phyloP scores from a whole-genome alignment of 2,888 invertebrate genomes.

The Nymphalis urticae region DNA sequence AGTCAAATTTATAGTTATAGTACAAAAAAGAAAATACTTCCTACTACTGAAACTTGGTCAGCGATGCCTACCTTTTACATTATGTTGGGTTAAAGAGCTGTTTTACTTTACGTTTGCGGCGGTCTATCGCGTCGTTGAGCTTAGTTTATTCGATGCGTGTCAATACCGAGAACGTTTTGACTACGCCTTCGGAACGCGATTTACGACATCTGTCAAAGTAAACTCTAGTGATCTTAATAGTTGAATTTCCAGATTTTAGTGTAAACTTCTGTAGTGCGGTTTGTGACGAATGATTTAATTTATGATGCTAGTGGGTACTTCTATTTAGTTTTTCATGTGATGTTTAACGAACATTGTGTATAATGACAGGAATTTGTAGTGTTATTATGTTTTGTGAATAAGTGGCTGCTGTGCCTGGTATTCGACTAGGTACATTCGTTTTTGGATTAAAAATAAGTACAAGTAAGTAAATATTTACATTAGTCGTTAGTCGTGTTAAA shows the following conservation, averaged over 20 bases:
- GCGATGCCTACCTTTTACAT: constrained; percentile 9
- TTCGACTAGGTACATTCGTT: constrained; percentile 53
- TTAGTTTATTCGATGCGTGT: constrained; percentile 64
- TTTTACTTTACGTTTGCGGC: constrained; percentile 20
- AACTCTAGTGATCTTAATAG: constrained; percentile 30
- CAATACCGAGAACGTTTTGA: constrained; percentile 61
- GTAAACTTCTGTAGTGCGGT: constrained; percentile 49
- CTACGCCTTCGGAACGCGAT: constrained; percentile 58
- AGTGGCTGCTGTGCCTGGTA: constrained; percentile 56
- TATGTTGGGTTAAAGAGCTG: constrained; percentile 15
- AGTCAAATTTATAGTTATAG: constrained; percentile 8
- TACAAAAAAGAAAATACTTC: constrained; percentile 13
- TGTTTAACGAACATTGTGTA: constrained; percentile 56
- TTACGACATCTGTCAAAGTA: constrained; percentile 71
- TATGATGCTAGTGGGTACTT: constrained; percentile 51
- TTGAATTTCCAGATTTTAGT: constrained; percentile 47
- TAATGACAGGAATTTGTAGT: constrained; percentile 69
- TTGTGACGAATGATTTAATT: constrained; percentile 51
- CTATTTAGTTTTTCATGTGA: constrained; percentile 53
- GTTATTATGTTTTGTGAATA: constrained; percentile 61
- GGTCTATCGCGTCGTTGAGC: constrained; percentile 25
- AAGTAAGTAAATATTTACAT: constrained; percentile 75
- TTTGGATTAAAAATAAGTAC: constrained; percentile 69
- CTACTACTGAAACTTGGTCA: neutral
- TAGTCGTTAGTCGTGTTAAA: constrained; percentile 19